Evolutionary conservation across 2,113 vertebrate genomes (phyloP).

Genomic region (Phocoena sinus): DNA sequence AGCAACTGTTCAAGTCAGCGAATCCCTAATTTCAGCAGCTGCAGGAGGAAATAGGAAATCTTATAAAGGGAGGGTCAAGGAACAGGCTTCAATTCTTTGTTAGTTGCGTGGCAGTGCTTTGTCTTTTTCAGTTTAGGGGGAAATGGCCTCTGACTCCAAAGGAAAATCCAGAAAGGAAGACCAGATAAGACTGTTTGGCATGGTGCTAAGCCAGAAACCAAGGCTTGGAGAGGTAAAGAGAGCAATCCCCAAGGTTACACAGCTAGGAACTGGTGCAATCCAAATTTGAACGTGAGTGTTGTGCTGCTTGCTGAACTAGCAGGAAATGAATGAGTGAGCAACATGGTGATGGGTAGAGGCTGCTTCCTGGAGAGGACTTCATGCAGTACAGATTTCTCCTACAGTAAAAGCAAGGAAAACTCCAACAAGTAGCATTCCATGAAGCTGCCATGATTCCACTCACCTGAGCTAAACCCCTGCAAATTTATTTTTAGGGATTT

Average conservation of each 20-base stretch:
- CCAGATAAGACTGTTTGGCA: neutral
- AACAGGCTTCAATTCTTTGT: slow-evolving; percentile 16
- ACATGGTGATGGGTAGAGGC: rapidly evolving
- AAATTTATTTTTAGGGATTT: neutral
- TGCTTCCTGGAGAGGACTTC: neutral
- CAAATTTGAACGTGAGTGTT: neutral
- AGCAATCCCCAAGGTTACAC: neutral
- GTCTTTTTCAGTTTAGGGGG: slow-evolving; percentile 44
- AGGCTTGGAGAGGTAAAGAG: neutral
- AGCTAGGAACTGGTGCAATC: neutral
- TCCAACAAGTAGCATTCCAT: neutral
- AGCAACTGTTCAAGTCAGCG: neutral
- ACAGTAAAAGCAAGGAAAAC: neutral
- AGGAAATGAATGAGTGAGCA: neutral
- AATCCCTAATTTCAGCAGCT: slow-evolving; percentile 24
- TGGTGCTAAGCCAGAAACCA: neutral
- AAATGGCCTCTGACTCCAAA: slow-evolving; percentile 52
- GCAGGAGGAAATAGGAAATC: slow-evolving; percentile 67
- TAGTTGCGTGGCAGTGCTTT: slow-evolving; percentile 41
- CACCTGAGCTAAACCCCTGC: neutral
- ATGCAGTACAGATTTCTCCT: rapidly evolving
- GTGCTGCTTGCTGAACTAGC: neutral
- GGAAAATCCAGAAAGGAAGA: slow-evolving; percentile 53
- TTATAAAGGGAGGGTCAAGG: slow-evolving; percentile 48
- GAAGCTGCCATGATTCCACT: neutral